Percentiles rank a stretch among this genome's conserved stretches.
Evolutionary conservation across 2,888 invertebrate genomes (phyloP).

Genomic region (Cheilosia scutellata): DNA sequence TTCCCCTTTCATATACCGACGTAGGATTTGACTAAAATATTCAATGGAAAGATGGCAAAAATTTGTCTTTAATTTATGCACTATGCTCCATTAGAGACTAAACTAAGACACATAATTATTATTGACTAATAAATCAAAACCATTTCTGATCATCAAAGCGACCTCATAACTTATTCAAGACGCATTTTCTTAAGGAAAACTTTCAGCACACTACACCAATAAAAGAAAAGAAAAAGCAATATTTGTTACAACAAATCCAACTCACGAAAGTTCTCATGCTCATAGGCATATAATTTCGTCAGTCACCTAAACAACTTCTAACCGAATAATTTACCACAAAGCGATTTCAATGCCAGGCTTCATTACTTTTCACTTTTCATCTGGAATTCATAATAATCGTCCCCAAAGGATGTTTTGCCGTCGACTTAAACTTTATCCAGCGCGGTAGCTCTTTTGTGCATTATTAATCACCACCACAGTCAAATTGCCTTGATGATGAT

Average conservation of each 20-base stretch:
- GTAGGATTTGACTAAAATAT: too few species aligned
- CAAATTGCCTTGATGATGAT: slow-evolving; percentile 69
- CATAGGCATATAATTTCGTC: slow-evolving; percentile 42
- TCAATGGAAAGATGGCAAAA: too few species aligned
- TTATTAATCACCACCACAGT: slow-evolving; percentile 67
- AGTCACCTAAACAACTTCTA: slow-evolving; percentile 19
- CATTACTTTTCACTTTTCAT: slow-evolving; percentile 76
- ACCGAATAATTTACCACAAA: slow-evolving; percentile 64
- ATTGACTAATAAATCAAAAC: too few species aligned
- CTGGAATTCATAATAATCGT: slow-evolving; percentile 70
- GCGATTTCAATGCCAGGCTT: slow-evolving; percentile 45
- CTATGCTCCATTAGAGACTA: too few species aligned
- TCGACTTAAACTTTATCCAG: slow-evolving; percentile 47
- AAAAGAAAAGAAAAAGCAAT: background rate
- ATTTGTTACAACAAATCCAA: background rate
- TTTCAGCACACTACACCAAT: background rate
- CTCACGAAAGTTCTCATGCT: slow-evolving; percentile 33
- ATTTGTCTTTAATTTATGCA: too few species aligned
- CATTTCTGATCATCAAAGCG: too few species aligned
- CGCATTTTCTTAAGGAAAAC: background rate
- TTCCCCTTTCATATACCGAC: too few species aligned
- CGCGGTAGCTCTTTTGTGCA: slow-evolving; percentile 62
- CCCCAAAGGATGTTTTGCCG: slow-evolving; percentile 60
- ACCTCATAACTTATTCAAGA: too few species aligned
- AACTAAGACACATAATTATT: too few species aligned